Conservation (phyloP, 2,113 vertebrate genomes). For the Phyllostomus discolor region DNA sequence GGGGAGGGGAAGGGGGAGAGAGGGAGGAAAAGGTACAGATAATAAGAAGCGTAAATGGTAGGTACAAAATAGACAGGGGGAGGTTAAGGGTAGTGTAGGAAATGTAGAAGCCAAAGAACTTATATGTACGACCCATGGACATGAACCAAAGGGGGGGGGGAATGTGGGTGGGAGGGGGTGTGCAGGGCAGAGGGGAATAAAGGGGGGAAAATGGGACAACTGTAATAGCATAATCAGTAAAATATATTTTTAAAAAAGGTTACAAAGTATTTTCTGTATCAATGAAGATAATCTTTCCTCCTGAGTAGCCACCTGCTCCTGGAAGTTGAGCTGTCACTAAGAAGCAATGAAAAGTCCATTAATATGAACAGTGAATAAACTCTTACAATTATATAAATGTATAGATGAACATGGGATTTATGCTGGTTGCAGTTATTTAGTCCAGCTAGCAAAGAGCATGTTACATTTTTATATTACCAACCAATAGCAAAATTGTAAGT, state of each 20-base stretch:
- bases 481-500: not conserved
- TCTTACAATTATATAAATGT: slow-evolving; percentile 11
- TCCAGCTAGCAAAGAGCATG: slow-evolving; percentile 44
- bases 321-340: slow-evolving; percentile 96
- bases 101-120: too few species aligned
- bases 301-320: slow-evolving; percentile 90
- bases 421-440: not conserved
- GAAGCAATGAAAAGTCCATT: slow-evolving; percentile 53
- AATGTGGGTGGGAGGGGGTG: too few species aligned
- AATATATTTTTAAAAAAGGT: slow-evolving; percentile 77
- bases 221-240: too few species aligned
- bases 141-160: too few species aligned
- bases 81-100: too few species aligned
- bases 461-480: slow-evolving; percentile 27
- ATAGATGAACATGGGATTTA: slow-evolving; percentile 19
- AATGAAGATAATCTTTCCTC: slow-evolving; percentile 97
- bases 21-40: too few species aligned
- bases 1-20: too few species aligned
- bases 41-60: too few species aligned
- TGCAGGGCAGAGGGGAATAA: too few species aligned
- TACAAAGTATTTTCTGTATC: slow-evolving; percentile 99
- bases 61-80: too few species aligned
- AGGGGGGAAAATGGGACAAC: too few species aligned
- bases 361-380: slow-evolving; percentile 58
- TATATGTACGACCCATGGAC: too few species aligned